Evolutionary conservation across 2,113 vertebrate species (phyloP).

Genomic region (Alligator sinensis): DNA sequence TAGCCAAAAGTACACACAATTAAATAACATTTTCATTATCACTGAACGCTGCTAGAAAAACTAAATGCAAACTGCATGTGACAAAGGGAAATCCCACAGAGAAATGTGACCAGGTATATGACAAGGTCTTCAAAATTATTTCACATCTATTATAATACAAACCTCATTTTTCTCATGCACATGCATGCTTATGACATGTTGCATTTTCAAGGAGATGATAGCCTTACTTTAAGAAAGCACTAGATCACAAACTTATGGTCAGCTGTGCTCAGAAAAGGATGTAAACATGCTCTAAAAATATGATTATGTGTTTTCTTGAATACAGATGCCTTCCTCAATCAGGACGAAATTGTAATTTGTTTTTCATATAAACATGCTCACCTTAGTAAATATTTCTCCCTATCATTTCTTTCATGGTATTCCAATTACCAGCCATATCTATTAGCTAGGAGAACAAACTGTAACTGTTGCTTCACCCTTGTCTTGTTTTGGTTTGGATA

Average conservation of each 20-base stretch:
- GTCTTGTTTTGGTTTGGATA: too few relatives aligned
- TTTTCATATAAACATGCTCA: not conserved
- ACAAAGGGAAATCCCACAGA: conserved; percentile 13
- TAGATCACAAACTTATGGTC: not conserved
- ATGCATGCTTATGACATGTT: not conserved
- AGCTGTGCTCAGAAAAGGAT: not conserved
- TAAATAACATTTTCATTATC: conserved; percentile 26
- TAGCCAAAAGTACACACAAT: conserved; percentile 63
- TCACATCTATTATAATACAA: not conserved
- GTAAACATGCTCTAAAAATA: not conserved
- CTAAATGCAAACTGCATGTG: conserved; percentile 25
- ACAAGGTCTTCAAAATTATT: not conserved
- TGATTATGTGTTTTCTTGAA: not conserved
- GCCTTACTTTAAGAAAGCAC: not conserved
- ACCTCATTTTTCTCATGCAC: not conserved
- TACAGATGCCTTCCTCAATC: not conserved
- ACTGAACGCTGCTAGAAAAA: conserved; percentile 36
- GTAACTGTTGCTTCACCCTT: conserved; percentile 3
- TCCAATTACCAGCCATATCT: not conserved
- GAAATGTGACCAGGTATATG: not conserved
- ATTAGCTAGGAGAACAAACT: not conserved
- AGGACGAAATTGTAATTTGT: not conserved
- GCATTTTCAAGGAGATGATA: not conserved
- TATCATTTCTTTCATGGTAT: not conserved
- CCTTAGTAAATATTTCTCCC: not conserved